Evolutionary conservation across 1,140 invertebrate species (phyloP), one percentile per base, ranked within the genome.

Genomic region (Pinna nobilis): DNA sequence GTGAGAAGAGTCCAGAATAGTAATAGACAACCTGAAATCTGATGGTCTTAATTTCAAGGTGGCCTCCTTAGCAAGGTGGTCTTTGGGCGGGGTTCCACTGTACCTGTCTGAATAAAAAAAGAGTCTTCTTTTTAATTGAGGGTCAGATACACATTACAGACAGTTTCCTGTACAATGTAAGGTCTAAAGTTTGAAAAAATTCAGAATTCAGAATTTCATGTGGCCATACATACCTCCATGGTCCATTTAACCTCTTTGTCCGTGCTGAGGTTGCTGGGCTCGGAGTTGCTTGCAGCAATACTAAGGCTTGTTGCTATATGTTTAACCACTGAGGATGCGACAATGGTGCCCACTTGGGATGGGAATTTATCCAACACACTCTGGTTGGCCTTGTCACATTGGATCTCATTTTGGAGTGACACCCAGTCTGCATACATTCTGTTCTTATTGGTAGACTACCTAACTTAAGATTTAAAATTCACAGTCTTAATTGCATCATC

Each of bases 351-450:
- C 55, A 93, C 92, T 35, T 90, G 89, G 50, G 93, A 91, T 0
- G 94, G 93, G 80, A 97, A 95, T 77, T 95, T 95, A 67, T 95
- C 93, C n/a, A 98, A 90, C 1, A 97, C 96, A 85, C 95, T 97
- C 55, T 91, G 89, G 70, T 91, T 91, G 53, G 92, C 92, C 79
- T 92, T 91, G 77, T 93, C 91, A 78, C 79, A 84, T 72, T 89
- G 86, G 28, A 90, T 86, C 37, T 84, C 84, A 47, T 86, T 77
- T 51, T 87, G 84, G 13, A 90, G 82, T 15, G 88, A 87, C 11
- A 83, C 81, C 88, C 89, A 90, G 57, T 89, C 87, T 25, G 84
- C 81, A 82, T 89, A 90, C 89, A 90, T 90, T n/a, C 39, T 70
- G 35, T 15, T 53, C n/a, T n/a, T n/a, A n/a, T n/a, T 30, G 30